Evolutionary conservation across 1,140 invertebrate genomes (phyloP), one percentile per base, ranked within the genome.

Genomic region (Drosophila grimshawi): DNA sequence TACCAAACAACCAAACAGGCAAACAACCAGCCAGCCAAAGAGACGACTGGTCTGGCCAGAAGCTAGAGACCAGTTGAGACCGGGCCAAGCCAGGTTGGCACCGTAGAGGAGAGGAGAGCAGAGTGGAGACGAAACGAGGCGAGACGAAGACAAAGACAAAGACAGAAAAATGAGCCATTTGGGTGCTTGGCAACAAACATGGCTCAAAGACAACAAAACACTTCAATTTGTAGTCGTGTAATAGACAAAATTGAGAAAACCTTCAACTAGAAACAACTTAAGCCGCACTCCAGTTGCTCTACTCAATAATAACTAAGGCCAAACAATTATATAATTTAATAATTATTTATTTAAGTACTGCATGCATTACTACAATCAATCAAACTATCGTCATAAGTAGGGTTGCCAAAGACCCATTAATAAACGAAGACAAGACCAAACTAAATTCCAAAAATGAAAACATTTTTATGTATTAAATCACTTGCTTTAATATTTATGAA

Each of bases 101-200:
- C 19, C 19, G 19, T 19, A 19, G 19, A 1, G 7, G 39, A 41
- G 39, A 33, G 30, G 27, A 30, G n/a, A 5, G 27, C 19, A 19
- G 5, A 29, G 8, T 7, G 5, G 7, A 35, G n/a, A 27, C 2
- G 11, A 65, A 37, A 19, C 35, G 30, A 45, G 56, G 3, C 32
- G 37, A 72, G 35, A 30, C 45, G 68, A 19, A 19, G 43, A 39
- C 27, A 37, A n/a, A 46, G 37, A 41, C 7, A 41, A 41, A 41
- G 30, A 59, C 39, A 7, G 39, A 55, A 48, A 48, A 48, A 66
- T 48, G 62, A 67, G 63, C 41, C 56, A 57, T 73, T 53, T 53
- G 55, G 61, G 59, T 43, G 73, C 73, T 72, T 76, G 68, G 67
- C 68, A 76, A 76, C 73, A 76, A 71, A 71, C 68, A 46, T 35